These are phyloP conservation scores for Heliopora coerulea DNA, from an alignment of 92 coral and sea anemone species.

Conservation along the genomic window DNA sequence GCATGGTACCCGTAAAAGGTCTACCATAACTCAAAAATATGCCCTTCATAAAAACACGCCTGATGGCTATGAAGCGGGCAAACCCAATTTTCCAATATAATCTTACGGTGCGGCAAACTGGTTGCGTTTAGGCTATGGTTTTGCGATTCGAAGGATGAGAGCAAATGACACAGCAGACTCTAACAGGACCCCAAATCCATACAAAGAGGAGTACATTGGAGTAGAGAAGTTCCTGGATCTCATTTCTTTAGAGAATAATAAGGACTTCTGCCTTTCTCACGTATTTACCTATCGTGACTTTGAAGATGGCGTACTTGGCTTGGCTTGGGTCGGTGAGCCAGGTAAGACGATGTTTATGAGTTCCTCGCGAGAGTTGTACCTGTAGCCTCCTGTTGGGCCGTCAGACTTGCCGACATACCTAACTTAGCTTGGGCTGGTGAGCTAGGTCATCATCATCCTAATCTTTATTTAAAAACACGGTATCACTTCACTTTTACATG, in stretches of 20 bases:
- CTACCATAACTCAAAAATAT: too few relatives aligned
- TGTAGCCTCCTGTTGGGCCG: too few relatives aligned
- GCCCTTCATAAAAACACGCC: too few relatives aligned
- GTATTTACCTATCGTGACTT: constrained; percentile 93
- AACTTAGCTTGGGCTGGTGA: constrained; percentile 99
- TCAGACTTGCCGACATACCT: too few relatives aligned
- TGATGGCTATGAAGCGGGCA: too few relatives aligned
- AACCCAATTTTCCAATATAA: too few relatives aligned
- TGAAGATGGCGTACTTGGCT: constrained; percentile 93
- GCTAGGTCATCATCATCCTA: constrained; percentile 29
- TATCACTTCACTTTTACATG: too few relatives aligned
- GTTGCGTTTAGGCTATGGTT: constrained; percentile 65
- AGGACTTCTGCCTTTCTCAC: constrained; percentile 69
- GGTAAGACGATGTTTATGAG: constrained; percentile 25
- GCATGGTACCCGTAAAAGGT: too few relatives aligned
- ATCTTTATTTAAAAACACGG: too few relatives aligned
- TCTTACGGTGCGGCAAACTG: too few relatives aligned
- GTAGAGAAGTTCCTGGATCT: constrained; percentile 89
- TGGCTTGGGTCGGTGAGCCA: constrained; percentile 96
- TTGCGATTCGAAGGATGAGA: constrained; percentile 72
- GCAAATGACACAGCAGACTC: constrained; percentile 66
- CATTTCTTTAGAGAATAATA: constrained; percentile 62
- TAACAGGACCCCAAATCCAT: constrained; percentile 41
- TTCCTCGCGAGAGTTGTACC: too few relatives aligned
- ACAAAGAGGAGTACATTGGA: constrained; percentile 65